These are phyloP conservation scores for Notodonta dromedarius DNA, from an alignment of 2,888 invertebrate genomes.

Conservation along the genomic window DNA sequence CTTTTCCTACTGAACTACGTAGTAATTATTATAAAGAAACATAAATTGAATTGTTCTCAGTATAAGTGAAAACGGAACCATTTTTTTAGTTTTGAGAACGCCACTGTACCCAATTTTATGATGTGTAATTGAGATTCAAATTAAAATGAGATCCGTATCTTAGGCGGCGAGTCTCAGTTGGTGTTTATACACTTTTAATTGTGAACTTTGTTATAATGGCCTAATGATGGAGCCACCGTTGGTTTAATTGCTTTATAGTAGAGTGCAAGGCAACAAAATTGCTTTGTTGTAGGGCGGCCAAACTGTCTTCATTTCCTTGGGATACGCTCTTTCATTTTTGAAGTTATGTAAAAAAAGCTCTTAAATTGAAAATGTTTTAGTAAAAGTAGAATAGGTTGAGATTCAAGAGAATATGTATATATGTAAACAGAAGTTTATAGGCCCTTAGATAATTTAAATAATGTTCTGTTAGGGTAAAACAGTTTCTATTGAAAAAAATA, in stretches of 20 bases:
- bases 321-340: neutral
- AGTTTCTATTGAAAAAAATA: too few species aligned
- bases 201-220: constrained; percentile 64
- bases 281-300: constrained; percentile 36
- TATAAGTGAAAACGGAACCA: constrained; percentile 19
- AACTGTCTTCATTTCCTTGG: neutral
- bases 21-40: too few species aligned
- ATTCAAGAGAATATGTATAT: too few species aligned
- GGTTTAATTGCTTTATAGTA: constrained; percentile 61
- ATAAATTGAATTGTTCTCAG: too few species aligned
- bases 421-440: too few species aligned
- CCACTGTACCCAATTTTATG: constrained; percentile 37
- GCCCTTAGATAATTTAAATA: too few species aligned
- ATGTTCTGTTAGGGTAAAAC: too few species aligned
- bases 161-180: constrained; percentile 54
- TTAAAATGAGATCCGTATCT: constrained; percentile 54
- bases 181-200: constrained; percentile 72
- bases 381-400: too few species aligned
- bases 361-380: too few species aligned
- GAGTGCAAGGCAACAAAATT: constrained; percentile 54
- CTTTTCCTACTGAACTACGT: too few species aligned
- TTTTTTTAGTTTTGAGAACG: constrained; percentile 15
- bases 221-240: constrained; percentile 62
- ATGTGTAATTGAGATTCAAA: constrained; percentile 50
- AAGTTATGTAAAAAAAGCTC: neutral